Evolutionary conservation across 2,113 vertebrate genomes (phyloP).

Genomic region (Myanophis thanlyinensis): DNA sequence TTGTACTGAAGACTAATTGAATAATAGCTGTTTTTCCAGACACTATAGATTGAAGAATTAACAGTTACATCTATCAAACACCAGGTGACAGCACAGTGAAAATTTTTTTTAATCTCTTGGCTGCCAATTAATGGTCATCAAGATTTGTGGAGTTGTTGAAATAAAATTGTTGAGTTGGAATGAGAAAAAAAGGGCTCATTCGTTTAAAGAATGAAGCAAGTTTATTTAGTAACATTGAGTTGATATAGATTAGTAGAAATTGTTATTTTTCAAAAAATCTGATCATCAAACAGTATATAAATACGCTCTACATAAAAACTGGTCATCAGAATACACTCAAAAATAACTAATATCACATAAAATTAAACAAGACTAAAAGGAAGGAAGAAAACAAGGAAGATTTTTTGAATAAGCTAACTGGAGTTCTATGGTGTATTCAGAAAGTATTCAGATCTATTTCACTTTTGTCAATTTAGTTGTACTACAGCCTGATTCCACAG

Average conservation of each 20-base stretch:
- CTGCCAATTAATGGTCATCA: no score
- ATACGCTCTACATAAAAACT: neutral
- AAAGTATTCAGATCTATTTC: no score
- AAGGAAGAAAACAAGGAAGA: neutral
- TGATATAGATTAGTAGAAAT: neutral
- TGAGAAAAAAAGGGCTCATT: neutral
- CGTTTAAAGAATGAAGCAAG: neutral
- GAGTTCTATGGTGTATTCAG: neutral
- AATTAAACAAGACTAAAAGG: slow-evolving; percentile 8
- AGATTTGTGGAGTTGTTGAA: no score
- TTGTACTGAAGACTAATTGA: no score
- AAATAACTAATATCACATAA: neutral
- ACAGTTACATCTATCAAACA: no score
- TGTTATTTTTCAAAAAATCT: slow-evolving; percentile 7
- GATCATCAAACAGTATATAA: slow-evolving; percentile 1
- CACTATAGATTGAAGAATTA: no score
- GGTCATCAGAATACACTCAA: neutral
- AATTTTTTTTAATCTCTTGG: no score
- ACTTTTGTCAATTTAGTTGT: no score
- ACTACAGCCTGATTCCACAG: no score
- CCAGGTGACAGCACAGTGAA: no score
- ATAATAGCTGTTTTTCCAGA: no score
- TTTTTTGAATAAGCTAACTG: slow-evolving; percentile 1
- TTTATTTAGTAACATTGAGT: neutral
- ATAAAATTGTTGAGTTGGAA: neutral